A percentile compares a stretch with the other conserved stretches of the same genome.
phyloP scores from a whole-genome alignment of 2,797 vertebrate species.

The Syngnathus rostellatus region DNA sequence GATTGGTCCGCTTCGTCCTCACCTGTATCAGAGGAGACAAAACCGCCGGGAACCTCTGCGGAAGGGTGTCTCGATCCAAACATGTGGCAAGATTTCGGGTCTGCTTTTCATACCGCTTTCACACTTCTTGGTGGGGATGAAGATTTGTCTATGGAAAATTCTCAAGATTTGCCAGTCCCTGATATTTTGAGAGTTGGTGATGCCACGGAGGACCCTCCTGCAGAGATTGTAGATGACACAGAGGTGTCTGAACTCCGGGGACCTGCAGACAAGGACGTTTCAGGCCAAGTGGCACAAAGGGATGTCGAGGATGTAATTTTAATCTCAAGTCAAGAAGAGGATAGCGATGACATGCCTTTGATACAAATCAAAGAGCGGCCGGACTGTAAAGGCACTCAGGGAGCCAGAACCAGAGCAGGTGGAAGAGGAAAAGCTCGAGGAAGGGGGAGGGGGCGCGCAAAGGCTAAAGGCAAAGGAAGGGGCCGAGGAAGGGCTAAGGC shows the following conservation, averaged over 20 bases:
- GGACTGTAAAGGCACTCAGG: constrained; percentile 16
- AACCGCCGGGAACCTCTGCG: constrained; percentile 69
- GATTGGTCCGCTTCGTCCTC: constrained; percentile 75
- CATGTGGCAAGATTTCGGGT: constrained; percentile 58
- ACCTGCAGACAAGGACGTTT: constrained; percentile 18
- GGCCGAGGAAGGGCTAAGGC: constrained; percentile 46
- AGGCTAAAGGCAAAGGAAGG: constrained; percentile 46
- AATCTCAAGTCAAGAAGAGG: constrained; percentile 66
- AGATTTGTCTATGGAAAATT: constrained; percentile 40
- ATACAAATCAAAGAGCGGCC: constrained; percentile 71
- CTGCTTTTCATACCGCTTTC: constrained; percentile 54
- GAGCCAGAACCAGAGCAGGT: constrained; percentile 33
- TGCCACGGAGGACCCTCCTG: constrained; percentile 10
- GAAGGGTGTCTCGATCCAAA: constrained; percentile 66
- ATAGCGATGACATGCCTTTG: constrained; percentile 77
- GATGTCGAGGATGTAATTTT: constrained; percentile 39
- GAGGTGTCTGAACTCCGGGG: constrained; percentile 26
- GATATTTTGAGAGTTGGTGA: constrained; percentile 45
- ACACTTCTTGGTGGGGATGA: constrained; percentile 48
- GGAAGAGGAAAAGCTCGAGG: constrained; percentile 51
- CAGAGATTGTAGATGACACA: constrained; percentile 17
- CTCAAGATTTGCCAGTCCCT: constrained; percentile 51
- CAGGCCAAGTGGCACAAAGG: constrained; percentile 6
- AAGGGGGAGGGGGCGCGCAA: constrained; percentile 51
- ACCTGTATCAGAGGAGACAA: constrained; percentile 69